Percentiles rank a stretch among this genome's conserved stretches.
phyloP scores from a whole-genome alignment of 2,113 vertebrate genomes.

The Poecilia latipinna region DNA sequence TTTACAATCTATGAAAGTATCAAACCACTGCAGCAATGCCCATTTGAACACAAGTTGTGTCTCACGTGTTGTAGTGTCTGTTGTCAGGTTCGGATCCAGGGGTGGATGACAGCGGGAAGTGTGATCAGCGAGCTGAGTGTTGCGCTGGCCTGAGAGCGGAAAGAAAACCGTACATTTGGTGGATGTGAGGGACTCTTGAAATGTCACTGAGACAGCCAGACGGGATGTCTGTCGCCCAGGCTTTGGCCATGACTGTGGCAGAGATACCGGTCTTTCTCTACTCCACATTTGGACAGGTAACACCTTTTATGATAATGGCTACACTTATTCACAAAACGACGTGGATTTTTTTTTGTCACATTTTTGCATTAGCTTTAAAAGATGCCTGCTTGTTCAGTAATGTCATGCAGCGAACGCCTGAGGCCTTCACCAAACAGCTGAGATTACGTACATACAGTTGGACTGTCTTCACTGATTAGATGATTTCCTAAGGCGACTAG shows the following conservation, averaged over 20 bases:
- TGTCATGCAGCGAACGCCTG: no score
- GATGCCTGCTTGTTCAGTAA: not conserved
- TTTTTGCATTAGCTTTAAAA: not conserved
- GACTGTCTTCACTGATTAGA: not conserved
- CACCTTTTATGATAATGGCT: not conserved
- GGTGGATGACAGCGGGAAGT: constrained; percentile 42
- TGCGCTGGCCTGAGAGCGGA: constrained; percentile 50
- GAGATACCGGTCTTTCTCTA: constrained; percentile 98
- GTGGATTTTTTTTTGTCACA: not conserved
- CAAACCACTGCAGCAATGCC: not conserved
- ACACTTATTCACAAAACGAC: not conserved
- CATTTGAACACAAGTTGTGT: not conserved
- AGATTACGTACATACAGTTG: not conserved
- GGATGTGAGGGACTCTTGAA: constrained; percentile 55
- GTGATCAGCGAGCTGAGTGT: constrained; percentile 30
- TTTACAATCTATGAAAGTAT: not conserved
- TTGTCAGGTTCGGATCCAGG: constrained; percentile 12
- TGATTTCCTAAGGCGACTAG: not conserved
- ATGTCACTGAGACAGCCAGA: constrained; percentile 90
- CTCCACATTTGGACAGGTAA: constrained; percentile 96
- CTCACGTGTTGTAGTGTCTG: constrained; percentile 27
- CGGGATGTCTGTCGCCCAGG: constrained; percentile 93
- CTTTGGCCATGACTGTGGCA: constrained; percentile 96
- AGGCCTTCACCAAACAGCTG: not conserved
- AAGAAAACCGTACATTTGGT: constrained; percentile 13